Base-by-base conservation (phyloP, 2,888 invertebrate species). In the Amphipoea oculea region DNA sequence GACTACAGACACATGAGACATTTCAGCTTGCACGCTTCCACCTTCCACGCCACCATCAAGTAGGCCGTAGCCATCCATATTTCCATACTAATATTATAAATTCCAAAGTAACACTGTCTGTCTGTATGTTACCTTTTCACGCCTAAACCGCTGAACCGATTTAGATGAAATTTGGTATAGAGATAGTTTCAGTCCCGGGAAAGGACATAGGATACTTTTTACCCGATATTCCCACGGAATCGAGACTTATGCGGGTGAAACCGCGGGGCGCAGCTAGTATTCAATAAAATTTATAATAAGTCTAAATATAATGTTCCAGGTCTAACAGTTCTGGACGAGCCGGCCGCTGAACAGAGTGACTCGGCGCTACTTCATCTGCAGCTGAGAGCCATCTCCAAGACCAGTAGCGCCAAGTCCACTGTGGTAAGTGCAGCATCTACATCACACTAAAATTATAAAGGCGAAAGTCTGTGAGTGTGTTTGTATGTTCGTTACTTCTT, bases 271-370 rank as follows among this genome's bases (percentile, higher is more conserved):
- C 29, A 29, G 63, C 62, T 9, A 54, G 29, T 20, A 54, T 20
- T 54, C 6, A 54, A 40, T 17, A 42, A 67, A n/a, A 68, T 57
- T 0, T 5, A 2, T 36, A 36, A 73, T 7, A 1, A 5, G 1
- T 60, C 5, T 9, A n/a, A n/a, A n/a, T 36, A 11, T 7, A 36
- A 65, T 65, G 36, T 88, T 87, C 4, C 94, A 97, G 95, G 99
- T 14, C 94, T 99, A 76, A 97, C 97, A 0, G 98, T 99, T n/a
- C 94, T 99, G 83, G 99, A 99, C 94, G 99, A 99, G 94, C 99
- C 99, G 0, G 98, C 99, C 65, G 98, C 99, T 0, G 98, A 98
- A 89, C 99, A 99, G 96, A 99, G 99, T 88, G 99, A 99, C 92
- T 98, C 99, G 0, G 99, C 99, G n/a, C 97, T 99, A 14, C 96